Conservation (phyloP, 1,140 invertebrate species). For the Caenorhabditis latens region DNA sequence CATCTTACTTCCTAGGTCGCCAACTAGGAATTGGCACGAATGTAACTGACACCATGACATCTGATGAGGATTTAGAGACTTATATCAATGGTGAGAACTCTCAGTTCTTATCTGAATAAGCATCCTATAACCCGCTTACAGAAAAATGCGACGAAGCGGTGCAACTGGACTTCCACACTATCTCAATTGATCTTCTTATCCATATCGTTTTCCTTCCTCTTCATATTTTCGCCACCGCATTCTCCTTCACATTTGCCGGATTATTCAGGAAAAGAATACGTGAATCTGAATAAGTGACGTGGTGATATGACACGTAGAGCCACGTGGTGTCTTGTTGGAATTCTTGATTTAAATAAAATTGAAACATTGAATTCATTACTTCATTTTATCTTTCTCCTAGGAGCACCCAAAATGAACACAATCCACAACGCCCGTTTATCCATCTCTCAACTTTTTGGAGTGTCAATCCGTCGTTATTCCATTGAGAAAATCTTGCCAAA, state of each 20-base stretch:
- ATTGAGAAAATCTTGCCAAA: background rate
- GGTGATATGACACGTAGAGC: background rate
- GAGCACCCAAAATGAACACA: background rate
- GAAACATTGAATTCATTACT: background rate
- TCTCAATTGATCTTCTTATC: constrained; percentile 4
- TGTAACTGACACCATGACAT: too few relatives aligned
- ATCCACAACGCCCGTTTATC: background rate
- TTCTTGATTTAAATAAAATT: background rate
- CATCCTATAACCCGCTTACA: background rate
- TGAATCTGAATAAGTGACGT: background rate
- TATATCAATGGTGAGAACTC: background rate
- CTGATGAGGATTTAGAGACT: background rate
- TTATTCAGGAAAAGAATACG: background rate
- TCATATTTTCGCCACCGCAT: background rate
- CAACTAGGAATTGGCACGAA: background rate
- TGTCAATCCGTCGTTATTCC: background rate
- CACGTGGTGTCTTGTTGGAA: background rate
- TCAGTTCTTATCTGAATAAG: background rate
- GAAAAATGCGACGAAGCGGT: background rate
- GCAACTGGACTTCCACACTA: background rate
- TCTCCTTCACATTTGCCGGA: background rate
- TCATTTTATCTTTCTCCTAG: background rate
- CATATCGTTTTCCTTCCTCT: constrained; percentile 5
- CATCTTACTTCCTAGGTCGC: background rate
- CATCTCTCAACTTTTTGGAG: background rate